phyloP scores from a whole-genome alignment of 2,797 vertebrate genomes.

The Sebastes taczanowskii region DNA sequence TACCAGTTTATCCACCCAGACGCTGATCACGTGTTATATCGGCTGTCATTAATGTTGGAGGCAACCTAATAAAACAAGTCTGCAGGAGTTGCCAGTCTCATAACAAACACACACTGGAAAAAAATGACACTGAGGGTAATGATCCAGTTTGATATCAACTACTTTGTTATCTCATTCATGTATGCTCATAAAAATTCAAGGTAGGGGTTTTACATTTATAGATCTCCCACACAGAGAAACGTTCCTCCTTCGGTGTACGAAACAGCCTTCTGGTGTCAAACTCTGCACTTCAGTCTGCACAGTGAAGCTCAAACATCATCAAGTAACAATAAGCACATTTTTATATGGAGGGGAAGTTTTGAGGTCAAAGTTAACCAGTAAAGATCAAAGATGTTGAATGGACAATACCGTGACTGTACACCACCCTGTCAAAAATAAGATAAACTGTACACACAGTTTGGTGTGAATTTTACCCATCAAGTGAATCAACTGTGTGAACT shows the following conservation, averaged over 20 bases:
- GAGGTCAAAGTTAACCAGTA: not conserved
- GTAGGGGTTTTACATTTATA: not conserved
- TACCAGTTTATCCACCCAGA: constrained; percentile 7
- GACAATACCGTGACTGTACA: not conserved
- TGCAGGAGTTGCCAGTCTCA: constrained; percentile 13
- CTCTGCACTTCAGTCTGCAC: not conserved
- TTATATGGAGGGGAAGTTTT: not conserved
- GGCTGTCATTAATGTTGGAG: constrained; percentile 22
- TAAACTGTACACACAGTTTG: not conserved
- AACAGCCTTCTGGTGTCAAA: not conserved
- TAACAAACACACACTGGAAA: constrained; percentile 11
- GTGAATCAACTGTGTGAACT: not conserved
- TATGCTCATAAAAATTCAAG: constrained; percentile 11
- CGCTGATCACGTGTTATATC: not conserved
- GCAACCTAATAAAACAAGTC: constrained; percentile 29
- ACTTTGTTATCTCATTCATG: constrained; percentile 3
- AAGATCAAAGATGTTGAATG: not conserved
- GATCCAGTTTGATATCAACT: constrained; percentile 12
- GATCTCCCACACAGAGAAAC: not conserved
- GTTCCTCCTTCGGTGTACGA: not conserved
- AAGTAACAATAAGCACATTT: not conserved
- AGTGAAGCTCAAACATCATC: not conserved
- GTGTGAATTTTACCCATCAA: not conserved
- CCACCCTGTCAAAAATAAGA: not conserved
- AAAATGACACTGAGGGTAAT: constrained; percentile 26